Evolutionary conservation across 2,797 vertebrate species (phyloP).

Genomic region (Falco peregrinus): DNA sequence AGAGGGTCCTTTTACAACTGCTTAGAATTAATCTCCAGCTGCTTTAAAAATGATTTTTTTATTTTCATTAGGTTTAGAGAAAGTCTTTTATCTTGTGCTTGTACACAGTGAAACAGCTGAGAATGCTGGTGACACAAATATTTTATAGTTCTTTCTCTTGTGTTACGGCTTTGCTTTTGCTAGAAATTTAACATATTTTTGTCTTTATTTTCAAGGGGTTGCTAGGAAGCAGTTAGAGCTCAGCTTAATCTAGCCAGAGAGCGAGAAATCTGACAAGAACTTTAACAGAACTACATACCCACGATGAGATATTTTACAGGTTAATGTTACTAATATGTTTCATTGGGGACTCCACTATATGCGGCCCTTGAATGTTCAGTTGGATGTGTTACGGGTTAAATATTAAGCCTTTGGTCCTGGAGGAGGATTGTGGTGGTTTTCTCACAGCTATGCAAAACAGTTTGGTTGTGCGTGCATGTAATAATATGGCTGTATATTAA

Average conservation of each 20-base stretch:
- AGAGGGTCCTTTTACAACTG: neutral
- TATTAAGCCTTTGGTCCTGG: neutral
- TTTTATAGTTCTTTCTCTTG: neutral
- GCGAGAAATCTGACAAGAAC: neutral
- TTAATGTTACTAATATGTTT: neutral
- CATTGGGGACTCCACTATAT: fast-evolving
- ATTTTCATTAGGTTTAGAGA: neutral
- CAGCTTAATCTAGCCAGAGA: neutral
- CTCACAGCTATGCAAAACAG: neutral
- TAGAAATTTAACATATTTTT: neutral
- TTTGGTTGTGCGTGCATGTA: neutral
- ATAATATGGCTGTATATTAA: neutral
- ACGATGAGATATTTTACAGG: neutral
- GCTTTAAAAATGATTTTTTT: neutral
- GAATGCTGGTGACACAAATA: neutral
- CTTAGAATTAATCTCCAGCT: neutral
- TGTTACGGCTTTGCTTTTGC: neutral
- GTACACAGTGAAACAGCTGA: neutral
- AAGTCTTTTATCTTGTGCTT: neutral
- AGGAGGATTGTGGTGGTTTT: neutral
- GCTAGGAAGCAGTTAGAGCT: neutral
- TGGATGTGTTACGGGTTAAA: neutral
- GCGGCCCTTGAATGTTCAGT: neutral
- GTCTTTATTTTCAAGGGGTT: neutral
- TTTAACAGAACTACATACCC: neutral